phyloP scores from a whole-genome alignment of 2,113 vertebrate species.

The Tenebrosternarchus preto region DNA sequence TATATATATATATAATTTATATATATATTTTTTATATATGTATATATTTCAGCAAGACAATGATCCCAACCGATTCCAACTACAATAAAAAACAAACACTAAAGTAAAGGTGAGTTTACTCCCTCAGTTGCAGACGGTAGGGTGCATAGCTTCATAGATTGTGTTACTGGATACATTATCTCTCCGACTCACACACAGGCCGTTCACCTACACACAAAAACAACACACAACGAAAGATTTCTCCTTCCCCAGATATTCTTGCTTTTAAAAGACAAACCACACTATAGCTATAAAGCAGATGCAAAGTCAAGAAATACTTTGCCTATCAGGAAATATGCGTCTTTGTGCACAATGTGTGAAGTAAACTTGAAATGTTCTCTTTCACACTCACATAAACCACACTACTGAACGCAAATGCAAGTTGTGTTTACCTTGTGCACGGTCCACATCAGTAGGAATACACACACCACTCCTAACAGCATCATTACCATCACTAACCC shows the following conservation, averaged over 20 bases:
- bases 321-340: background rate
- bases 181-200: background rate
- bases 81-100: no score
- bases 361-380: no score
- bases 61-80: no score
- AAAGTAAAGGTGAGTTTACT: no score
- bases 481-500: background rate
- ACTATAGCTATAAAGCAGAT: no score
- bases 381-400: background rate
- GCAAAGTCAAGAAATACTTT: no score
- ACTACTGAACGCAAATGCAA: background rate
- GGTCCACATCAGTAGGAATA: constrained; percentile 17
- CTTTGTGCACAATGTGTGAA: background rate
- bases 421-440: constrained; percentile 22
- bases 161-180: background rate
- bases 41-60: no score
- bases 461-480: background rate
- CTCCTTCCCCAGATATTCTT: no score
- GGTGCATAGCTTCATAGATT: background rate
- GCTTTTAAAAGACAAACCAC: no score
- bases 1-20: no score
- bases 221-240: no score
- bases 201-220: constrained; percentile 2
- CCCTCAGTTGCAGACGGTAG: background rate
- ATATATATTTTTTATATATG: no score